These are phyloP conservation scores for Oeneis ivallda DNA, from an alignment of 2,888 invertebrate genomes.

Conservation along the genomic window DNA sequence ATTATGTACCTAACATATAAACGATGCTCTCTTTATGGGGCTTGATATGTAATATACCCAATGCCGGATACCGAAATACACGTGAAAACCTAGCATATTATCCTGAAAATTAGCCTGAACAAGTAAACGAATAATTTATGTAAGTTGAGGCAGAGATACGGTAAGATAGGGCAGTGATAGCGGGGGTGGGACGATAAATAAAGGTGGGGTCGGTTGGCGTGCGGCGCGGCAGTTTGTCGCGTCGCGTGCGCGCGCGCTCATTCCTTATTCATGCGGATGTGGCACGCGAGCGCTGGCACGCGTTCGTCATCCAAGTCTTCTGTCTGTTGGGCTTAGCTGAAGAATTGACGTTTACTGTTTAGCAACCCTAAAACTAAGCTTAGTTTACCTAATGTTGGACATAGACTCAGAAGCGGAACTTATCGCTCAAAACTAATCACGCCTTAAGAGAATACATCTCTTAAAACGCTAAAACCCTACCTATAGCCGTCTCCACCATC, in stretches of 20 bases:
- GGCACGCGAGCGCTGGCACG: conserved; percentile 60
- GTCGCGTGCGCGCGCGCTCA: conserved; percentile 80
- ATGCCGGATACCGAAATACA: background rate
- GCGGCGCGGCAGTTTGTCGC: conserved; percentile 64
- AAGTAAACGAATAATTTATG: conserved; percentile 28
- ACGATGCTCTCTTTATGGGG: too few relatives aligned
- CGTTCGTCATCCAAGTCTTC: conserved; percentile 42
- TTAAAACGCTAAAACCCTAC: too few relatives aligned
- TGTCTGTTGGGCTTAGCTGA: conserved; percentile 27
- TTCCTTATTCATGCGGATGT: conserved; percentile 75
- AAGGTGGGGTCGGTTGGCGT: conserved; percentile 57
- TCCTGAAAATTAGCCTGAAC: conserved; percentile 19
- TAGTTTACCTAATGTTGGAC: too few relatives aligned
- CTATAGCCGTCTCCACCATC: too few relatives aligned
- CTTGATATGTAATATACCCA: too few relatives aligned
- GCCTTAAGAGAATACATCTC: too few relatives aligned
- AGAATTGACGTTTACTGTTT: conserved; percentile 23
- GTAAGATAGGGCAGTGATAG: conserved; percentile 58
- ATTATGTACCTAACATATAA: too few relatives aligned
- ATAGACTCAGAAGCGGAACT: too few relatives aligned
- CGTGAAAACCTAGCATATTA: background rate
- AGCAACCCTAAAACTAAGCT: too few relatives aligned
- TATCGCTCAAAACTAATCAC: too few relatives aligned
- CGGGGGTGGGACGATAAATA: conserved; percentile 49
- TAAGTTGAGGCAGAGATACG: conserved; percentile 49